Base-by-base conservation (phyloP, 1,140 invertebrate genomes). In the Radopholus similis region DNA sequence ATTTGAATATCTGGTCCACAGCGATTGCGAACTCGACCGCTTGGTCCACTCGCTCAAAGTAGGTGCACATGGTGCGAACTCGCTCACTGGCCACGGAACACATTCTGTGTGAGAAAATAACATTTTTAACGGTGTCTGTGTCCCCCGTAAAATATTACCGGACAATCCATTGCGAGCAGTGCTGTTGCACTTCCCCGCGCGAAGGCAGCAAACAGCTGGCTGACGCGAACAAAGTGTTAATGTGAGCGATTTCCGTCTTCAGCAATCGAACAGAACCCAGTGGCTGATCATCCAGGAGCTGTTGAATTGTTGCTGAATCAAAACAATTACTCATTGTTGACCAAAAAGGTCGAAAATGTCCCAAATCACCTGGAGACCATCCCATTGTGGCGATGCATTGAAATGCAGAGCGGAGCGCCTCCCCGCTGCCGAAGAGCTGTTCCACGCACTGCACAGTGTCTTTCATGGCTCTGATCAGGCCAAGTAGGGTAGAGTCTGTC, bases 11-110 rank as follows among this genome's bases (percentile, higher is more conserved):
- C 2, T 77, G 38, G 30, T 66, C 53, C 6, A 77, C 64, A 0
- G 73, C 73, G n/a, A 68, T 40, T 9, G 64, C 71, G 37, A 75
- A 75, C 38, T 75, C 73, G 26, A 75, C 53, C 23, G 72, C 42
- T 26, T 75, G 51, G 60, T 71, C 59, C 2, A 74, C 59, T 15
- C 47, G 40, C 34, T 75, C 73, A 53, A 75, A 75, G 34, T 66
- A 60, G 21, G 55, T 37, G 53, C 69, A 65, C 70, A 75, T 77
- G 15, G 47, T 62, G 18, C 49, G 28, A 11, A 75, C 62, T 53
- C 75, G 18, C 2, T 74, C 71, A 21, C 56, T 49, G 3, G 60
- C 30, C 5, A 60, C 49, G 26, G 40, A 55, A 54, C 73, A 75
- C 53, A 77, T 69, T 38, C 69, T 71, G 9, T 57, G 42, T n/a